Evolutionary conservation across 2,888 invertebrate species (phyloP).

Genomic region (Xanthia togata): DNA sequence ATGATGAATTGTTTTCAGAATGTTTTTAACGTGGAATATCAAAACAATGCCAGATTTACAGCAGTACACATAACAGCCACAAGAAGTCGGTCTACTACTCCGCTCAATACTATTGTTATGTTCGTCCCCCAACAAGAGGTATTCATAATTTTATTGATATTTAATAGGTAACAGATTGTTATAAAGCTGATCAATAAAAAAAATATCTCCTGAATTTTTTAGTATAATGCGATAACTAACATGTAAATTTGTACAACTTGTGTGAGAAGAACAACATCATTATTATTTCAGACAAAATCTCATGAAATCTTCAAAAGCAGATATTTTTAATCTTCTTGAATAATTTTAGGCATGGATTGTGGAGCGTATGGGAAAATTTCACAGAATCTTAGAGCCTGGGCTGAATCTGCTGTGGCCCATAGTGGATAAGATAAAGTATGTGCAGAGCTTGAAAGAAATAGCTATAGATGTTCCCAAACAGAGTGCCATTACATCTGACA

Average conservation of each 20-base stretch:
- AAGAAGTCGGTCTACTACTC: constrained; percentile 91
- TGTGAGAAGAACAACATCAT: neutral
- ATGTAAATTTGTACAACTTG: neutral
- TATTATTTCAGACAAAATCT: neutral
- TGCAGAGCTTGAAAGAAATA: constrained; percentile 99
- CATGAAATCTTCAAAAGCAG: no score
- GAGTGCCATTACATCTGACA: constrained; percentile 99
- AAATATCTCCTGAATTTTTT: neutral
- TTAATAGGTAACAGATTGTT: neutral
- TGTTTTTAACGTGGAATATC: constrained; percentile 81
- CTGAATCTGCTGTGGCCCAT: constrained; percentile 97
- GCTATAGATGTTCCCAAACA: constrained; percentile 99
- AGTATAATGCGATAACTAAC: neutral
- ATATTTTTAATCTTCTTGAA: no score
- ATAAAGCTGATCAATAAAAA: neutral
- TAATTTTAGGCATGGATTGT: constrained; percentile 97
- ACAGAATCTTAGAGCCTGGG: constrained; percentile 98
- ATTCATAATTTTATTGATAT: constrained; percentile 33
- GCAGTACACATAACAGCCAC: constrained; percentile 79
- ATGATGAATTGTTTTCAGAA: constrained; percentile 80
- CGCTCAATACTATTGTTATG: constrained; percentile 97
- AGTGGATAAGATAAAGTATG: constrained; percentile 98
- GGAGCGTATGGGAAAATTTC: constrained; percentile 99
- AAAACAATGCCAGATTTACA: constrained; percentile 83
- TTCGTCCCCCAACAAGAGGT: constrained; percentile 99